Base-by-base conservation (phyloP, 2,888 invertebrate species). In the Synergus laeviventris region DNA sequence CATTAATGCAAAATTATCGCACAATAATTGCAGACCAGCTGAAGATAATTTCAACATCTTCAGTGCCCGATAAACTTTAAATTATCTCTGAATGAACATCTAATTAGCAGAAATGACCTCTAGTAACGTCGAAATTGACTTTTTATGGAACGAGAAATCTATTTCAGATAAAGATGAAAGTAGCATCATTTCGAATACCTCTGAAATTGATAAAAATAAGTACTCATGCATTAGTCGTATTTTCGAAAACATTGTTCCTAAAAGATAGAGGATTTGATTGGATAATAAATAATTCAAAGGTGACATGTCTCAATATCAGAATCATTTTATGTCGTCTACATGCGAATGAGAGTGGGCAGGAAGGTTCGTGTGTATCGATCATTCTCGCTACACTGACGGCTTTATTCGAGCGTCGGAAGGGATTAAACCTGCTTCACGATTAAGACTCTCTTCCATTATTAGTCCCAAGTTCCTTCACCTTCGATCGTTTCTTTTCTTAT, bases 301-400 rank as follows among this genome's bases (percentile, higher is more conserved):
- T 70, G 70, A 70, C 70, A 70, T 49, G 16, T 70, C 31, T 70
- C 31, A 70, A 70, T 70, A 70, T 70, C 70, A 70, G 70, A 45
- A 70, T 49, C 45, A 11, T 9, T 70, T 70, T 70, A 49, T 70
- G 70, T 70, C 45, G 70, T 70, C 70, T 31, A 42, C 70, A 49
- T 16, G 45, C 31, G 70, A 49, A 70, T 70, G 31, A 31, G 49
- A 70, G 70, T 70, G 70, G 49, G 70, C 49, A 70, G 70, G 49
- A 70, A 70, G 70, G 70, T 49, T 62, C 45, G 31, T 24, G 24
- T 70, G 70, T 49, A 49, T 70, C 70, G 70, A 70, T 70, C 70
- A 70, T 70, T 49, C 70, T 70, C 70, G 70, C 70, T 45, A 70
- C 70, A 70, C 45, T 49, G 70, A 70, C 70, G 70, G 16, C 45